Base-by-base conservation (phyloP, 2,113 vertebrate species). In the Piaya cayana region DNA sequence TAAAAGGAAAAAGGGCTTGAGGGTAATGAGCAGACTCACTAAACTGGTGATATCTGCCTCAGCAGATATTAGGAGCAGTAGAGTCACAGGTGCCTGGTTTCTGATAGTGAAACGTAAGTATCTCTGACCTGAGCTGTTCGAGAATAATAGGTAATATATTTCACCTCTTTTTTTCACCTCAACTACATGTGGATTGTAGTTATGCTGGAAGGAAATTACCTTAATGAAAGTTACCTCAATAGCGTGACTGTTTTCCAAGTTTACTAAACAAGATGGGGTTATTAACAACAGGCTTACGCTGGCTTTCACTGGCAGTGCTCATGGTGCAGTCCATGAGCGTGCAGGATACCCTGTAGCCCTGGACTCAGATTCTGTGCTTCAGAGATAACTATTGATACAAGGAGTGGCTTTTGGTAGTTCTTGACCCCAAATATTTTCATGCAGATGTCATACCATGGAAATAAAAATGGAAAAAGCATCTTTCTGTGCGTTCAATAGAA, bases 271-370 rank as follows among this genome's bases (percentile, higher is more conserved):
- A 26, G 3, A 26, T 21, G 16, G 14, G 9, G 25, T 82, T 76
- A 75, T 79, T n/a, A 43, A 39, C 0, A 0, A 20, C 37, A 15
- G 42, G 26, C 2, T 25, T 17, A 8, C 12, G 5, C 26, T 68
- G 62, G 32, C 39, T 83, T 50, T 76, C 5, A 3, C 2, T 27
- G 53, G 11, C 4, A 0, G 4, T 15, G 30, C 17, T 64, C 4
- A 2, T n/a, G 45, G 14, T 50, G 56, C 14, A 3, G 39, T 6
- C n/a, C 5, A 2, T 5, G 32, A 45, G n/a, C 0, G 0, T 72
- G 42, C 27, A 32, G 43, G 12, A 52, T 60, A 9, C 8, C 3
- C 15, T 7, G 4, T 29, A 74, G 29, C 42, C 34, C 32, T 42
- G 11, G 17, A 7, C 17, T 62, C 6, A 5, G 15, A 7, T 55